Percentiles rank a stretch among this genome's conserved stretches.
Evolutionary conservation across 2,113 vertebrate genomes (phyloP).

Genomic region (Fulmarus glacialis): DNA sequence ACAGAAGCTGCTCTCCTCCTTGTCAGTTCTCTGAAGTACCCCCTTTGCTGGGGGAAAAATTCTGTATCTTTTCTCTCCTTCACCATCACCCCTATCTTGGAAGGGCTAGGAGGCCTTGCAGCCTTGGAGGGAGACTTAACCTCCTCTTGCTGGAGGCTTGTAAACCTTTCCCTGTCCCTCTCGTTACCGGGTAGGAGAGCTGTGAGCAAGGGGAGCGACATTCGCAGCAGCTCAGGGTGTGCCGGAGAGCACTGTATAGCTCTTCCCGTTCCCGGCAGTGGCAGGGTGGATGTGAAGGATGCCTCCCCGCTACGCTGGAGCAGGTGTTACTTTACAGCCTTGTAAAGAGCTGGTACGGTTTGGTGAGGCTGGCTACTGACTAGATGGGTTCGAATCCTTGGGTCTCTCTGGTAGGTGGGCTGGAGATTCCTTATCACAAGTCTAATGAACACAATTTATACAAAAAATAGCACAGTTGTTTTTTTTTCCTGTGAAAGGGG

Average conservation of each 20-base stretch:
- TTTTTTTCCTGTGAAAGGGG: not conserved
- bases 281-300: rapidly evolving
- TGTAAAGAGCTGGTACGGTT: not conserved
- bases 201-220: not conserved
- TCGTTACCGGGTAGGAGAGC: not conserved
- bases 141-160: not conserved
- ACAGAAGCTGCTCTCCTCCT: not conserved
- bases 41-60: not conserved
- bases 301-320: not conserved
- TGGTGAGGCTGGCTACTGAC: not conserved
- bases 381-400: not conserved
- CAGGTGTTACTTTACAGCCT: not conserved
- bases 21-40: not conserved
- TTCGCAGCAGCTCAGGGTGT: not conserved
- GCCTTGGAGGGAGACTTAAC: not conserved
- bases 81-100: not conserved
- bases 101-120: not conserved
- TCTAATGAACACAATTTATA: not conserved
- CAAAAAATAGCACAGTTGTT: not conserved
- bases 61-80: not conserved
- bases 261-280: rapidly evolving
- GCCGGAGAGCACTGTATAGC: not conserved
- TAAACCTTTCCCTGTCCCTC: not conserved
- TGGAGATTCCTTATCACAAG: not conserved
- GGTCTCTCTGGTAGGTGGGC: not conserved